phyloP scores from a whole-genome alignment of 1,140 invertebrate species.

The Trissolcus basalis region DNA sequence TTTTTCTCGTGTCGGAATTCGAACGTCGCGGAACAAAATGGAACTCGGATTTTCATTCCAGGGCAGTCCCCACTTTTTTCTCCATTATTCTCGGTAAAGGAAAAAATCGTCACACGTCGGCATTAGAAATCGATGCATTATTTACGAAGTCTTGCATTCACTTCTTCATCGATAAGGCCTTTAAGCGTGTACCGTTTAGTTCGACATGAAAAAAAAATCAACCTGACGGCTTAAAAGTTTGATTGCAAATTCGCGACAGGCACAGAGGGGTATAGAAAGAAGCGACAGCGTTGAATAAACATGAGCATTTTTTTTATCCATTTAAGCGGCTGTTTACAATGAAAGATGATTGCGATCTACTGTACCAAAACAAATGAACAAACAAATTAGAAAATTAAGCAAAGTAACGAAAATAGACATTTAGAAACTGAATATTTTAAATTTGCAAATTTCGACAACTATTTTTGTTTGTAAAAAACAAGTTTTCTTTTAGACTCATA shows the following conservation, averaged over 20 bases:
- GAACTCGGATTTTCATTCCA: constrained; percentile 35
- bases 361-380: too few species aligned
- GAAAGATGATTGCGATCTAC: constrained; percentile 4
- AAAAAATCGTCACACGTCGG: constrained; percentile 5
- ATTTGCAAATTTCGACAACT: too few species aligned
- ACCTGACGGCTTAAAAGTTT: background rate
- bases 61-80: background rate
- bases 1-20: constrained; percentile 34
- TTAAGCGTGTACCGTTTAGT: background rate
- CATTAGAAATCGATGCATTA: constrained; percentile 24
- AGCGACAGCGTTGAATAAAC: constrained; percentile 14
- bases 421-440: too few species aligned
- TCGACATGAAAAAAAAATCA: background rate
- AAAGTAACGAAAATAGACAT: background rate
- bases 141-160: constrained; percentile 27
- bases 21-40: constrained; percentile 4
- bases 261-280: too few species aligned
- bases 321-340: constrained; percentile 18
- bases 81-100: background rate
- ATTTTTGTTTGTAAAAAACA: too few species aligned
- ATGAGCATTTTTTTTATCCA: constrained; percentile 12
- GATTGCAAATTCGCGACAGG: constrained; percentile 11
- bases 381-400: background rate
- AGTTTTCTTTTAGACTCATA: too few species aligned
- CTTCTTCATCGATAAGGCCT: constrained; percentile 17